A percentile compares a stretch with the other conserved stretches of the same genome.
phyloP scores from a whole-genome alignment of 2,113 vertebrate genomes.

The Heloderma charlesbogerti region DNA sequence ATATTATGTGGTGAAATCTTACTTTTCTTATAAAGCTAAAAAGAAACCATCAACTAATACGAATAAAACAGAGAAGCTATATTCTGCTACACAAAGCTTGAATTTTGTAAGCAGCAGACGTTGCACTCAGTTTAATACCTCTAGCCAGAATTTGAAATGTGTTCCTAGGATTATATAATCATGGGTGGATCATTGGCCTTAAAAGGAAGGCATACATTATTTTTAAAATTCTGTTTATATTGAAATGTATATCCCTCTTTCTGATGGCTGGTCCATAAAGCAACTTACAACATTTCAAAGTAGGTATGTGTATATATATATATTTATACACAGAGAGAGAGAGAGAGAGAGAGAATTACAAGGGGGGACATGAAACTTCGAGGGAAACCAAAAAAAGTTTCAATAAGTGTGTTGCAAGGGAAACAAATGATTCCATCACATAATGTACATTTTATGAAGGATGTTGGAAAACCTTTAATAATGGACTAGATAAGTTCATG shows the following conservation, averaged over 20 bases:
- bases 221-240: neutral
- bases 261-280: neutral
- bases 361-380: neutral
- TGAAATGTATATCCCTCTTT: neutral
- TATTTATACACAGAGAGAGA: too few species aligned
- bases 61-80: slow-evolving; percentile 66
- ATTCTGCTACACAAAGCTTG: slow-evolving; percentile 67
- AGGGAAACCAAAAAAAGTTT: neutral
- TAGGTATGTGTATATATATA: too few species aligned
- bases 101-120: slow-evolving; percentile 67
- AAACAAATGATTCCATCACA: neutral
- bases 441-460: neutral
- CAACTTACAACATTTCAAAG: neutral
- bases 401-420: neutral
- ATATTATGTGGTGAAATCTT: slow-evolving; percentile 68
- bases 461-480: neutral
- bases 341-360: neutral
- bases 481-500: neutral
- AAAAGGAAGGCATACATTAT: neutral
- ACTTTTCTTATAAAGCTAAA: slow-evolving; percentile 62
- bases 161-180: neutral
- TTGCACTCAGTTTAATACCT: slow-evolving; percentile 36
- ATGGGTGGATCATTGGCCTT: neutral
- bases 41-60: neutral
- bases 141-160: slow-evolving; percentile 1